Conservation (phyloP, 2,797 vertebrate genomes). For the Tarsius wallacei region DNA sequence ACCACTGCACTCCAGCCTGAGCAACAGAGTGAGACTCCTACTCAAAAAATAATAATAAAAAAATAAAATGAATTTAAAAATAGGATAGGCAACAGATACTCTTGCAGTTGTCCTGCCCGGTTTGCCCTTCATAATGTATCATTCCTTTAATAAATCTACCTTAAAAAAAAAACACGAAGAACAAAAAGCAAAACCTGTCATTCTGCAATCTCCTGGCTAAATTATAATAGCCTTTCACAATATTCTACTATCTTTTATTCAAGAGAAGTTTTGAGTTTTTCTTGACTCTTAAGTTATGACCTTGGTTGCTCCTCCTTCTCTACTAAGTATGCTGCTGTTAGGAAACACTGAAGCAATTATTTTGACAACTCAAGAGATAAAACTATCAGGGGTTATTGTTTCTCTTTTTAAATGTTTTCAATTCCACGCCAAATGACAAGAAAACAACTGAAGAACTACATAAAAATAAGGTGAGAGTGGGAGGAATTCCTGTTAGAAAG, state of each 20-base stretch:
- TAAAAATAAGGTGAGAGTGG: background rate
- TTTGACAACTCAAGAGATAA: background rate
- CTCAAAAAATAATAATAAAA: too few relatives aligned
- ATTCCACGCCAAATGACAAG: background rate
- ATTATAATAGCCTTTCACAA: constrained; percentile 2
- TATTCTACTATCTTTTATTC: background rate
- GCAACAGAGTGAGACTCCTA: too few relatives aligned
- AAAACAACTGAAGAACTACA: background rate
- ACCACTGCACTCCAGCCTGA: too few relatives aligned
- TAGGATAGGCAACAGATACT: too few relatives aligned
- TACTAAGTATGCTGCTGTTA: background rate
- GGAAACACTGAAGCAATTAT: background rate
- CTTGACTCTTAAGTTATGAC: constrained; percentile 2
- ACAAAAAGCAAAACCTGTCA: background rate
- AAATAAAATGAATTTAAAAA: too few relatives aligned
- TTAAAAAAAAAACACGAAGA: too few relatives aligned
- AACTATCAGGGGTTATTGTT: background rate
- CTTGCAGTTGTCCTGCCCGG: too few relatives aligned
- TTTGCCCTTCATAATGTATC: too few relatives aligned
- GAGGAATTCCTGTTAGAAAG: background rate
- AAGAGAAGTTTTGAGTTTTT: constrained; percentile 30
- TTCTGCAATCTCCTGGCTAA: background rate
- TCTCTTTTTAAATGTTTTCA: constrained; percentile 37
- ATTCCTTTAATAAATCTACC: too few relatives aligned
- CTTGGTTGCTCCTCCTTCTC: background rate